phyloP scores from a whole-genome alignment of 2,888 invertebrate genomes.

The Shargacucullia verbasci region DNA sequence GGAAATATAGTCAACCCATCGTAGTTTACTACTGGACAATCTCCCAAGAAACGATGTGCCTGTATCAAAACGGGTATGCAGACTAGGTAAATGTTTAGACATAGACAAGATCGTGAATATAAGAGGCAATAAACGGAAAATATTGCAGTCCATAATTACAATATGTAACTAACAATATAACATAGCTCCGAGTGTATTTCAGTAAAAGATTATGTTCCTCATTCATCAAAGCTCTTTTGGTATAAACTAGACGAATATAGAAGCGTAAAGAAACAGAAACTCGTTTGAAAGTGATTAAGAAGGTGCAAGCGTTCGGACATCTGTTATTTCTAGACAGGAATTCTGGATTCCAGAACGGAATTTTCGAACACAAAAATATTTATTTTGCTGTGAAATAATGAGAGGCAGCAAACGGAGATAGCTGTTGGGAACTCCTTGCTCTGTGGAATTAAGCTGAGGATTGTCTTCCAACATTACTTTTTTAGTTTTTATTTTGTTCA shows the following conservation, averaged over 20 bases:
- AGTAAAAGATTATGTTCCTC: constrained; percentile 17
- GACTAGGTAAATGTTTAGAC: no score
- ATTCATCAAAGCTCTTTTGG: constrained; percentile 14
- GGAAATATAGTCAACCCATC: neutral
- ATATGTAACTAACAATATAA: no score
- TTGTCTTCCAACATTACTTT: constrained; percentile 44
- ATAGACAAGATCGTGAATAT: no score
- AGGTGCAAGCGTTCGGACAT: constrained; percentile 38
- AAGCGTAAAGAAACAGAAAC: constrained; percentile 38
- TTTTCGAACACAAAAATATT: constrained; percentile 49
- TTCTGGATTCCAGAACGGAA: constrained; percentile 38
- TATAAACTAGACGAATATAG: constrained; percentile 37
- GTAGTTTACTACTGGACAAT: neutral
- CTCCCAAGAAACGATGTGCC: no score
- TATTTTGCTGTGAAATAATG: constrained; percentile 50
- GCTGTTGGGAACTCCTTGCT: constrained; percentile 42
- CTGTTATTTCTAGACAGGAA: constrained; percentile 48
- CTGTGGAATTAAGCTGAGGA: constrained; percentile 45
- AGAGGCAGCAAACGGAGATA: constrained; percentile 42
- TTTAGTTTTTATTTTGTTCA: constrained; percentile 42
- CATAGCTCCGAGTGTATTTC: no score
- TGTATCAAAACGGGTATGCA: no score
- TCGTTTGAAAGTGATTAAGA: constrained; percentile 50
- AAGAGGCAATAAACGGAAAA: no score
- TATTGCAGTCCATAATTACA: constrained; percentile 1